These are phyloP conservation scores for Conger conger DNA, from an alignment of 2,113 vertebrate genomes.

Conservation along the genomic window DNA sequence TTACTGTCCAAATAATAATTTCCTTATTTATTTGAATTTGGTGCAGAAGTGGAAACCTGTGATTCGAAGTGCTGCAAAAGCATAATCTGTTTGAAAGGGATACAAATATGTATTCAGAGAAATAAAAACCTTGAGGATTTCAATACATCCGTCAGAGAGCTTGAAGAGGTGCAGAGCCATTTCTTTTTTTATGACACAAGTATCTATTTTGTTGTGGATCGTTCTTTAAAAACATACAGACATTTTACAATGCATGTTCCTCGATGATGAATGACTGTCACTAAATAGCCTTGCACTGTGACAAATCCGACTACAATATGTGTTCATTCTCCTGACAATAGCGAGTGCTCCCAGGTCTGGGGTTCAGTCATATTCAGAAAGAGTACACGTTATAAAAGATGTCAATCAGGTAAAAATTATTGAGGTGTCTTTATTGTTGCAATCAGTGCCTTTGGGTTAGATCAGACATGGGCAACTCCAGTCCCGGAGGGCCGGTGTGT, in stretches of 20 bases:
- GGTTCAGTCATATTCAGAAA: not conserved
- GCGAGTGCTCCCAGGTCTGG: not conserved
- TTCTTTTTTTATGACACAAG: not conserved
- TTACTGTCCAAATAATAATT: not conserved
- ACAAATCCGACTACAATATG: not conserved
- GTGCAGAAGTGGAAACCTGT: not conserved
- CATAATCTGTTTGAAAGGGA: not conserved
- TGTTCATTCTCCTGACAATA: not conserved
- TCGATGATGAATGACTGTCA: not conserved
- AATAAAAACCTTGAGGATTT: not conserved
- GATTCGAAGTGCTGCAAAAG: not conserved
- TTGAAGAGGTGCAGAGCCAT: not conserved
- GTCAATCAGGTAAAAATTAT: not conserved
- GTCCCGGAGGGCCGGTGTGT: no score
- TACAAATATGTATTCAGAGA: not conserved
- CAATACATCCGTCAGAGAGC: not conserved
- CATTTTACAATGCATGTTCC: conserved; percentile 5
- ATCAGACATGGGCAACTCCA: no score
- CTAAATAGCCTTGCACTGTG: not conserved
- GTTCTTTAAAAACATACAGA: conserved; percentile 1
- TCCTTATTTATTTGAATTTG: not conserved
- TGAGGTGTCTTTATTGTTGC: not conserved
- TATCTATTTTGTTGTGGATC: not conserved
- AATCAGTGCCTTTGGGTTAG: not conserved
- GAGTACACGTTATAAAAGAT: not conserved